These are phyloP conservation scores for Battus philenor DNA, from an alignment of 1,140 invertebrate genomes.

Conservation along the genomic window DNA sequence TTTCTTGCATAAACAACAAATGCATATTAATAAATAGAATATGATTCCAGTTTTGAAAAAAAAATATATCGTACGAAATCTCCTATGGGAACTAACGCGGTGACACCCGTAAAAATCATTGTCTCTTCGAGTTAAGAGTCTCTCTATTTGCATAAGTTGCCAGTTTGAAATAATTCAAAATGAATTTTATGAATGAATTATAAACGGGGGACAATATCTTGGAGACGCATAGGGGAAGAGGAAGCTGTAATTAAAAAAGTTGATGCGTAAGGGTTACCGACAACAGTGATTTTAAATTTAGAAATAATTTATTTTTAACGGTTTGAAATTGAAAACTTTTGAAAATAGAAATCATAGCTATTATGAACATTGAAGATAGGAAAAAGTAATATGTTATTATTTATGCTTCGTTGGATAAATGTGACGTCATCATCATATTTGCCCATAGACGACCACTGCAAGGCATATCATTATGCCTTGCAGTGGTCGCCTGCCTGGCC, in stretches of 20 bases:
- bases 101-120: constrained; percentile 50
- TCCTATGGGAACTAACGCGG: constrained; percentile 50
- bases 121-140: constrained; percentile 65
- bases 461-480: too few species aligned
- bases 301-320: too few species aligned
- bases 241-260: constrained; percentile 64
- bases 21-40: too few species aligned
- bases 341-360: too few species aligned
- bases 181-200: constrained; percentile 66
- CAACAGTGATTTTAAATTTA: too few species aligned
- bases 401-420: not conserved
- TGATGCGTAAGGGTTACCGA: constrained; percentile 42
- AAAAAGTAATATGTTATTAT: too few species aligned
- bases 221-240: constrained; percentile 45
- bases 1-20: too few species aligned
- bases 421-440: not conserved
- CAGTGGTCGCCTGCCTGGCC: too few species aligned
- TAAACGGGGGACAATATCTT: constrained; percentile 54
- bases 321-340: too few species aligned
- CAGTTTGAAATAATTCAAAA: constrained; percentile 53
- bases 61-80: constrained; percentile 16
- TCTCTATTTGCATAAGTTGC: constrained; percentile 53
- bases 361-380: too few species aligned
- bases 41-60: constrained; percentile 1
- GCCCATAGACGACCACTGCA: too few species aligned